Conservation (phyloP, 2,113 vertebrate genomes). For the Meriones unguiculatus region DNA sequence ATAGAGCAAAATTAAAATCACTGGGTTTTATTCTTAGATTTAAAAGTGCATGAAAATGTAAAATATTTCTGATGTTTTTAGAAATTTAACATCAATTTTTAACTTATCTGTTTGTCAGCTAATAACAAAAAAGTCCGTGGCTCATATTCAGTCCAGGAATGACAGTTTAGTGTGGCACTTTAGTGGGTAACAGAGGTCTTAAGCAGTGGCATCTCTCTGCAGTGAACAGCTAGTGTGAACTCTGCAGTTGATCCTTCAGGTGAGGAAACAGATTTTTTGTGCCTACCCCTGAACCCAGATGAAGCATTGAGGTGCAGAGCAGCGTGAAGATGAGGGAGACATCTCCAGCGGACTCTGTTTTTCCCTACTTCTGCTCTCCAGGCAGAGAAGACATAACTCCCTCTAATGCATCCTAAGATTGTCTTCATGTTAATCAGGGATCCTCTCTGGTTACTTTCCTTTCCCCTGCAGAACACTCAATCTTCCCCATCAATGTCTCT, state of each 20-base stretch:
- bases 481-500: neutral
- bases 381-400: neutral
- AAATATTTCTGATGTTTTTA: neutral
- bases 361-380: neutral
- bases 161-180: neutral
- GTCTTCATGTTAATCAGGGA: neutral
- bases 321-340: neutral
- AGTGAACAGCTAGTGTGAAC: neutral
- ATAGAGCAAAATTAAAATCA: neutral
- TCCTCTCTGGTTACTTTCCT: neutral
- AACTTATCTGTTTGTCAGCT: neutral
- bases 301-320: neutral
- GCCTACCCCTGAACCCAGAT: neutral
- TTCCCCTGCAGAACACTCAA: accelerated
- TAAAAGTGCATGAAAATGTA: neutral
- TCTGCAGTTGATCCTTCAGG: neutral
- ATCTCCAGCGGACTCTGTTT: neutral
- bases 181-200: neutral
- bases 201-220: neutral
- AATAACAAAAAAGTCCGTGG: neutral
- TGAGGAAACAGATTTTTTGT: accelerated
- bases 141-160: neutral
- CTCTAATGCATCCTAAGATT: neutral
- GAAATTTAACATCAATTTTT: conserved; percentile 4
- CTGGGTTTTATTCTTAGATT: conserved; percentile 26